Base-by-base conservation (phyloP, 2,888 invertebrate genomes). In the Tiphia femorata region DNA sequence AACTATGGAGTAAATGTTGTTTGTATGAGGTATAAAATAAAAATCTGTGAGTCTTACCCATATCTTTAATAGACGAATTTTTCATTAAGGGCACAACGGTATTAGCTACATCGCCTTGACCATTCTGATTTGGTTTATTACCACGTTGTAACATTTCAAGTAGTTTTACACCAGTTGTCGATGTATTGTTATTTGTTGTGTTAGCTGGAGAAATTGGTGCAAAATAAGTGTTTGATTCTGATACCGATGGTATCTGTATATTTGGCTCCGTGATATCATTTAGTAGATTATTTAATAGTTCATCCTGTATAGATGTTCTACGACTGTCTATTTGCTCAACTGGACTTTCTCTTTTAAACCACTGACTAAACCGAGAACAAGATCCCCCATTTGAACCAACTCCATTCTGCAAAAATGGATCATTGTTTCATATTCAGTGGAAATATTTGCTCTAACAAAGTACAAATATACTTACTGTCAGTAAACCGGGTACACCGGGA, bases 291-390 rank as follows among this genome's bases (percentile, higher is more conserved):
- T 89, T 88, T 56, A 88, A 79, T 40, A 88, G 73, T 62, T 90
- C 90, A 57, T 90, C 89, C 62, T 88, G 88, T 54, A 88, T 79
- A 3, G 89, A 88, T 20, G 88, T 86, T 27, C 88, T 83, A 16
- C 87, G 84, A 72, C 86, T 86, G 55, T 86, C 84, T 8, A 75
- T 64, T 49, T 78, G 77, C 53, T 77, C 77, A 7, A 84, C 81
- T 1, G 90, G 90, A 69, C 89, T 89, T 67, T 91, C 90, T 43
- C 88, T 87, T 37, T 88, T 90, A 86, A 96, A 96, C 92, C 94
- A 93, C 63, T 90, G 90, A 77, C 91, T 92, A 83, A 93, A 93
- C 17, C 92, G 86, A 17, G 93, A 93, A 63, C 90, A 87, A 41
- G 85, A 80, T 19, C 84, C 82, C 29, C 84, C 83, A 37, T 84